Evolutionary conservation across 2,113 vertebrate genomes (phyloP).

Genomic region (Phrynosoma platyrhinos): DNA sequence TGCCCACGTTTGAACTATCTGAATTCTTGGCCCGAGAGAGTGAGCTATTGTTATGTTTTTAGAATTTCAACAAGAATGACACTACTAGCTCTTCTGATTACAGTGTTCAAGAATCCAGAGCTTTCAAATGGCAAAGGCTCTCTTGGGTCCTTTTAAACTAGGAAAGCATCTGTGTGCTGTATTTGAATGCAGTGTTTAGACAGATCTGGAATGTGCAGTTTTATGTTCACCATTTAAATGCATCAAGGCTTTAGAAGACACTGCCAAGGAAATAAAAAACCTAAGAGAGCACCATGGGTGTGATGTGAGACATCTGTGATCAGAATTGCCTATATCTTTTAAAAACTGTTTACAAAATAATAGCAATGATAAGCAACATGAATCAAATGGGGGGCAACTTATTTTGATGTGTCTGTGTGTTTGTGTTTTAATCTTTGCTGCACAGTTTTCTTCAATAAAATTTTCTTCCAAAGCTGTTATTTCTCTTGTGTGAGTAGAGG

Average conservation of each 20-base stretch:
- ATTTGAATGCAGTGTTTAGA: slow-evolving; percentile 5
- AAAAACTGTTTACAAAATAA: not conserved
- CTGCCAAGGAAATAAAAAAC: not conserved
- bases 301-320: not conserved
- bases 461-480: not conserved
- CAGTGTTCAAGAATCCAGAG: not conserved
- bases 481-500: not conserved
- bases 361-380: not conserved
- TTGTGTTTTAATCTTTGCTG: not conserved
- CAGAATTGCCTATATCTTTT: not conserved
- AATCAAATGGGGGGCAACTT: not conserved
- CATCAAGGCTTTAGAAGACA: not conserved
- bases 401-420: not conserved
- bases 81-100: not conserved
- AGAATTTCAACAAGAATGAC: not conserved
- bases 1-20: not conserved
- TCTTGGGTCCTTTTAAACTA: not conserved
- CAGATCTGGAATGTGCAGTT: not conserved
- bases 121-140: not conserved
- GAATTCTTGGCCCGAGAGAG: not conserved
- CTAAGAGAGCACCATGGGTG: not conserved
- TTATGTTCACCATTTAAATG: slow-evolving; percentile 8
- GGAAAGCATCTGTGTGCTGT: not conserved
- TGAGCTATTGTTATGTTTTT: not conserved
- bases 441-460: not conserved